These are phyloP conservation scores for Potamarius usumacintae DNA, from an alignment of 2,113 vertebrate genomes.

Conservation along the genomic window DNA sequence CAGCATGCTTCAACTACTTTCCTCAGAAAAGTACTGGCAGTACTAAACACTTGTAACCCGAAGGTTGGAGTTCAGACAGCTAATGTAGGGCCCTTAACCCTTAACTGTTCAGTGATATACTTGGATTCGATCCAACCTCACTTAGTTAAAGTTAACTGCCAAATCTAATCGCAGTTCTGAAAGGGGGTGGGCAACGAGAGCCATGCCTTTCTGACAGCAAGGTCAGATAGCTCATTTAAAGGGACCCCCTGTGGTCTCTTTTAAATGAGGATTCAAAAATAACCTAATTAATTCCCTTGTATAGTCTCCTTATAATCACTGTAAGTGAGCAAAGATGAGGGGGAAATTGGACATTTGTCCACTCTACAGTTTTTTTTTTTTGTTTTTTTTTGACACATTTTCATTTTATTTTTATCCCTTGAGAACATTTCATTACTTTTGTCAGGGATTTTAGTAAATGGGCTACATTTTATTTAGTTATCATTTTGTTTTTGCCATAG, in stretches of 20 bases:
- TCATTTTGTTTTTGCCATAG: not conserved
- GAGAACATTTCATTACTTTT: not conserved
- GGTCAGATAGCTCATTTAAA: slow-evolving; percentile 19
- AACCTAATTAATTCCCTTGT: slow-evolving; percentile 14
- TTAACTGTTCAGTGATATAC: not conserved
- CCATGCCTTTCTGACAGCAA: slow-evolving; percentile 8
- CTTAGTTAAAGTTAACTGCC: not conserved
- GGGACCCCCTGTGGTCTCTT: slow-evolving; percentile 7
- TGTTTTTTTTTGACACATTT: not conserved
- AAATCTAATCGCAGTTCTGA: not conserved
- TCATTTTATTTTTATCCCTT: not conserved
- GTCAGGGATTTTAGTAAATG: not conserved
- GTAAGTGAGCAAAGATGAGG: not conserved
- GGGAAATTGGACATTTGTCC: not conserved
- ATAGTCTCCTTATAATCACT: slow-evolving; percentile 6
- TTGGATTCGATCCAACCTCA: not conserved
- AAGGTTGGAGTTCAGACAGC: not conserved
- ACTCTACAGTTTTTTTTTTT: not conserved
- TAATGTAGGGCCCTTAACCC: not conserved
- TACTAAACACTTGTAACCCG: not conserved
- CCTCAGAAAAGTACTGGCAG: not conserved
- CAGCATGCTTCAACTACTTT: not conserved
- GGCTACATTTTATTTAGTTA: not conserved
- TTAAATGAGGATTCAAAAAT: slow-evolving; percentile 20
- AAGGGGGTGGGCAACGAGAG: not conserved